Evolutionary conservation across 2,113 vertebrate genomes (phyloP).

Genomic region (Myrmophylax atrothorax): DNA sequence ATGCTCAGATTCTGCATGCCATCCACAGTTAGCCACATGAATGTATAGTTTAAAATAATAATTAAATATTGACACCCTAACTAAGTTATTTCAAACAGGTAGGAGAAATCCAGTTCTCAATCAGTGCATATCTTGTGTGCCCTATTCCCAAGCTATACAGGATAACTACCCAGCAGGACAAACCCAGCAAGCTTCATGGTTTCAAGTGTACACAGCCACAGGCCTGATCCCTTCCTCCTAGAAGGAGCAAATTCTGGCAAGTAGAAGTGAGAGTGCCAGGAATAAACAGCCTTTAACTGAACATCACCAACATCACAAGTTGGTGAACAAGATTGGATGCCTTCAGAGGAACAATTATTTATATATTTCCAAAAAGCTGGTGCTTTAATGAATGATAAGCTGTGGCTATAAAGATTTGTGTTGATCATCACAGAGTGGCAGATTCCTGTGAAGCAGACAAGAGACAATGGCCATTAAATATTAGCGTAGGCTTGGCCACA

Average conservation of each 20-base stretch:
- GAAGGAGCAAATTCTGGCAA: neutral
- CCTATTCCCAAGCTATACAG: neutral
- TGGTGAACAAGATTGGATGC: neutral
- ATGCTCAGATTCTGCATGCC: neutral
- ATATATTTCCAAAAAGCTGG: neutral
- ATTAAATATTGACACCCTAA: neutral
- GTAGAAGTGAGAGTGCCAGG: neutral
- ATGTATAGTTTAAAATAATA: neutral
- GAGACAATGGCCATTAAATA: neutral
- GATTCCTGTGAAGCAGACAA: constrained; percentile 16
- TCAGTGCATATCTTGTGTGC: neutral
- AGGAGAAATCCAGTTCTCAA: neutral
- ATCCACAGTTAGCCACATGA: neutral
- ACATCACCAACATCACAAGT: neutral
- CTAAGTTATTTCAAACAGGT: neutral
- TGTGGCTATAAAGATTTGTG: neutral
- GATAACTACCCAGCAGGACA: neutral
- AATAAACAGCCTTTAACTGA: neutral
- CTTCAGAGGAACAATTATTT: neutral
- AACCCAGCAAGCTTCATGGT: neutral
- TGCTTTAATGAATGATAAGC: neutral
- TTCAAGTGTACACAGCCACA: neutral
- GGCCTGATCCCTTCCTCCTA: neutral
- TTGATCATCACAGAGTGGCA: neutral
- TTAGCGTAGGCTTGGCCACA: neutral